phyloP scores from a whole-genome alignment of 2,797 vertebrate species.

The Clamator glandarius region DNA sequence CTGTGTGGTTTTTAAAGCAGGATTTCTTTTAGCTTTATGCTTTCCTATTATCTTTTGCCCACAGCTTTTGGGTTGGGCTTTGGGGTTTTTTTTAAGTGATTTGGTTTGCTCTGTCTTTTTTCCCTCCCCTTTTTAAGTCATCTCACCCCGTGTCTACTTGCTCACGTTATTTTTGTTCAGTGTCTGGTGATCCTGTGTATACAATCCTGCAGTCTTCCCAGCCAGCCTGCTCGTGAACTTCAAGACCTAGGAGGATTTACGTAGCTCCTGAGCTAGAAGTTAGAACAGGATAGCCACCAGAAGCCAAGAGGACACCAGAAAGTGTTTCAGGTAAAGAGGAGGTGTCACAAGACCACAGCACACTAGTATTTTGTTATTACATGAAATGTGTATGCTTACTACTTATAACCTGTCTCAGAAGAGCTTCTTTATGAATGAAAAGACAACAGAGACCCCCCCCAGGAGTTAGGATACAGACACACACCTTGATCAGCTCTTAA shows the following conservation, averaged over 20 bases:
- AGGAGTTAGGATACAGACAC: background rate
- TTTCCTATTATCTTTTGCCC: background rate
- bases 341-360: background rate
- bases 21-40: background rate
- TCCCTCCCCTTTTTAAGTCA: background rate
- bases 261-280: background rate
- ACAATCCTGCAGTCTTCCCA: background rate
- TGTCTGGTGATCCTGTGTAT: background rate
- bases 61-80: background rate
- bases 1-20: background rate
- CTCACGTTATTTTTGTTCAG: background rate
- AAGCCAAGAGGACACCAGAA: background rate
- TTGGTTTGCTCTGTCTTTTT: background rate
- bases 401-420: background rate
- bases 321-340: background rate
- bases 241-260: background rate
- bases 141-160: background rate
- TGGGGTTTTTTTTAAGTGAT: background rate
- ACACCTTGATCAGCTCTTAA: rapidly evolving
- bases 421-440: background rate
- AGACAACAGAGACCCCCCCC: background rate
- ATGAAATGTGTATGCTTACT: background rate
- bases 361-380: background rate
- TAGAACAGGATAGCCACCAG: background rate
- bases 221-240: background rate